Conservation (phyloP, 2,888 invertebrate species). For the Idaea straminata region DNA sequence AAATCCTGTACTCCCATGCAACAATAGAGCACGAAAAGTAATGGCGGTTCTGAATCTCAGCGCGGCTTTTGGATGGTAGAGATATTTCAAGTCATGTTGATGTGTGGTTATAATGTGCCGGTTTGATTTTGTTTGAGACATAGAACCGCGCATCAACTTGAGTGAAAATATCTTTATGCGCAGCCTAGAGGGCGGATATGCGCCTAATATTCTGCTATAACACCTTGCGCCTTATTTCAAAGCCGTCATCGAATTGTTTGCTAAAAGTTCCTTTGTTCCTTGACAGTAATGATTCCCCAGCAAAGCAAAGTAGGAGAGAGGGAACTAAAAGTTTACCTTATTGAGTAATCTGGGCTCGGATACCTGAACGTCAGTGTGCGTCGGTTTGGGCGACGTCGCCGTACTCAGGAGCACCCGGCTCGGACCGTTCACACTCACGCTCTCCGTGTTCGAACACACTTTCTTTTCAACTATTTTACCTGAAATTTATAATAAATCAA, state of each 20-base stretch:
- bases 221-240: no score
- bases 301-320: slow-evolving; percentile 51
- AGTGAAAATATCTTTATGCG: no score
- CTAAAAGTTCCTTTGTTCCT: not conserved
- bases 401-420: slow-evolving; percentile 63
- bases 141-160: no score
- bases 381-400: slow-evolving; percentile 51
- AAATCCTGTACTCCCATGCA: not conserved
- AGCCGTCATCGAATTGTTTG: no score
- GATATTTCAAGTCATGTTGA: no score
- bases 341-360: slow-evolving; percentile 77
- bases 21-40: slow-evolving; percentile 5
- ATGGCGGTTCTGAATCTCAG: not conserved
- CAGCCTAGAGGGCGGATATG: no score
- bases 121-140: no score
- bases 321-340: slow-evolving; percentile 76
- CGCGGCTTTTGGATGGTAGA: no score
- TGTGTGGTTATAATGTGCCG: no score
- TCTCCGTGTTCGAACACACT: slow-evolving; percentile 76
- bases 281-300: slow-evolving; percentile 41
- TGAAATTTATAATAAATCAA: slow-evolving; percentile 41
- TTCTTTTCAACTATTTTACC: slow-evolving; percentile 84
- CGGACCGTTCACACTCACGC: slow-evolving; percentile 67
- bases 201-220: no score
- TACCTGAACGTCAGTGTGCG: slow-evolving; percentile 77